A percentile compares a stretch with the other conserved stretches of the same genome.
Conservation (phyloP, 2,888 invertebrate genomes). For the Drosophila fulvimacula region DNA sequence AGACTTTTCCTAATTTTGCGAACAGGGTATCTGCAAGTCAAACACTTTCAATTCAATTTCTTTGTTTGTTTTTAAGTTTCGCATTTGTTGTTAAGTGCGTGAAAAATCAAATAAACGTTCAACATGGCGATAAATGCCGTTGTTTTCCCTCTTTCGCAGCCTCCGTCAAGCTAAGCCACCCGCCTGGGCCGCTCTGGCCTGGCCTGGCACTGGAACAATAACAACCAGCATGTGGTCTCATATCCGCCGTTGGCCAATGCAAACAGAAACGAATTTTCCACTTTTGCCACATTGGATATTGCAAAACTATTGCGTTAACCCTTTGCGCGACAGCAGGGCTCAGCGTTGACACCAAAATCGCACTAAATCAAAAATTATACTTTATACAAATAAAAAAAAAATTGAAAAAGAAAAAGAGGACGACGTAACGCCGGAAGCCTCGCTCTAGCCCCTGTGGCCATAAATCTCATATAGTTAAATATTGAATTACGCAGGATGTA, state of each 20-base stretch:
- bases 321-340: slow-evolving; percentile 41
- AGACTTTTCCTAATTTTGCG: too few species aligned
- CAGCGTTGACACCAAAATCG: slow-evolving; percentile 73
- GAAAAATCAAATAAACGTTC: slow-evolving; percentile 36
- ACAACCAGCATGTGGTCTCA: slow-evolving; percentile 82
- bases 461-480: slow-evolving; percentile 82
- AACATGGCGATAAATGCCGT: slow-evolving; percentile 23
- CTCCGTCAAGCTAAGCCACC: slow-evolving; percentile 29
- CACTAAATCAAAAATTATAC: slow-evolving; percentile 83
- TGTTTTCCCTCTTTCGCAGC: slow-evolving; percentile 18
- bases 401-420: not conserved
- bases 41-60: not conserved
- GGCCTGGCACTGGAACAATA: slow-evolving; percentile 46
- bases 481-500: slow-evolving; percentile 81
- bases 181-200: not conserved
- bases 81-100: slow-evolving; percentile 19
- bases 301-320: slow-evolving; percentile 78
- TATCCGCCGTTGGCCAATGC: slow-evolving; percentile 61
- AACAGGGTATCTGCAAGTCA: not conserved
- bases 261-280: slow-evolving; percentile 64
- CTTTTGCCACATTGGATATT: slow-evolving; percentile 58
- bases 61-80: slow-evolving; percentile 19
- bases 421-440: slow-evolving; percentile 55
- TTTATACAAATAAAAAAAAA: slow-evolving; percentile 72
- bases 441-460: slow-evolving; percentile 70